Evolutionary conservation across 2,888 invertebrate genomes (phyloP), one percentile per base, ranked within the genome.

Genomic region (Stenotaenia linearis): DNA sequence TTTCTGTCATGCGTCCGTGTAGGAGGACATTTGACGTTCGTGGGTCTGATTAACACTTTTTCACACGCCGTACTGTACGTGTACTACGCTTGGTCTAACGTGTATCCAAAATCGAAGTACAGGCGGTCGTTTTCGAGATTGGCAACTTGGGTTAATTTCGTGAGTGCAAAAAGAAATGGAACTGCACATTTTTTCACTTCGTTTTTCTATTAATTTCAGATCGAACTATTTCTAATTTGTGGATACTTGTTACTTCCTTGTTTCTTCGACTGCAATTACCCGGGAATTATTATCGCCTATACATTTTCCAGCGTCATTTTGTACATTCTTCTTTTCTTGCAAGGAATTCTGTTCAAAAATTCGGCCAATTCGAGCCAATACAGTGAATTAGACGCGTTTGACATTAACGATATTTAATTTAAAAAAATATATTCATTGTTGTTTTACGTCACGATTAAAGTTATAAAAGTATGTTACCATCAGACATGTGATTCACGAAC

Each of bases 11-110:
- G n/a, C n/a, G n/a, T n/a, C n/a, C n/a, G n/a, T n/a, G n/a, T 15
- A 69, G 69, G 69, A 2, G 69, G 69, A 25, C 69, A 69, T 6
- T 1, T 69, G 10, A 69, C 88, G 7, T 88, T 88, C 82, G 87
- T 87, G 82, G 84, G 87, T 1, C 82, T 86, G 81, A 81, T 87
- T 32, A 88, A 88, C 82, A 86, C 86, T 15, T 86, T 86, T 80
- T 87, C 87, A 50, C 88, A 88, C 82, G 83, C 87, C 56, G 81
- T 87, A 80, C 87, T 88, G 87, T 88, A 88, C 82, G 85, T 85
- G 12, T 88, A 88, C 82, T 88, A 88, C 81, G 86, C 86, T 0
- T 79, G 87, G 82, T 84, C 87, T 3, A 69, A 69, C 12, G 25
- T 69, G 5, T 10, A 69, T 2, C 69, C 69, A n/a, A 69, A 69